These are phyloP conservation scores for Brenthis daphne DNA, from an alignment of 2,888 invertebrate species.

Conservation along the genomic window DNA sequence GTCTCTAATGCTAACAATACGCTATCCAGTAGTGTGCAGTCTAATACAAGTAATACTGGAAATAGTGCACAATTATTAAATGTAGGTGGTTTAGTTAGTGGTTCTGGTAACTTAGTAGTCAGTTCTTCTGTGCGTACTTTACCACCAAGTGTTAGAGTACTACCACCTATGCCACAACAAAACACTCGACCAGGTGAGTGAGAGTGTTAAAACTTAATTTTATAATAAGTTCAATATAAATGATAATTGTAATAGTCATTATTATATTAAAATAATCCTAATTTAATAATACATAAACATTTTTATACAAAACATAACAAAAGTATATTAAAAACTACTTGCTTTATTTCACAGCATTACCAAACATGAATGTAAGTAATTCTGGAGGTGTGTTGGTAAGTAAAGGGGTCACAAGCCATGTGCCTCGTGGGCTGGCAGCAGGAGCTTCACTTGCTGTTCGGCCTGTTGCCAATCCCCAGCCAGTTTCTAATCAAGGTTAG, in stretches of 20 bases:
- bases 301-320: background rate
- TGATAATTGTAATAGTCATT: too few species aligned
- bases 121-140: constrained; percentile 70
- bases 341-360: constrained; percentile 51
- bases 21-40: constrained; percentile 52
- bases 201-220: background rate
- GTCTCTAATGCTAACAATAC: constrained; percentile 57
- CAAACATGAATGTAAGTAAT: constrained; percentile 63
- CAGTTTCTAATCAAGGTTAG: constrained; percentile 52
- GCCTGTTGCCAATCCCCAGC: constrained; percentile 81
- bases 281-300: background rate
- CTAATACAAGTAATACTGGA: constrained; percentile 56
- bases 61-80: constrained; percentile 66
- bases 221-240: background rate
- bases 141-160: constrained; percentile 69
- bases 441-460: constrained; percentile 89
- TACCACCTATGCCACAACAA: constrained; percentile 70
- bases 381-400: constrained; percentile 66
- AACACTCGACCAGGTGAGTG: constrained; percentile 68
- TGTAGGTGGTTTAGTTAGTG: constrained; percentile 66
- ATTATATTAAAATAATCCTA: too few species aligned
- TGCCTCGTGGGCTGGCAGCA: constrained; percentile 85
- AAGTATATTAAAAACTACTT: background rate
- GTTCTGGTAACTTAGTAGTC: constrained; percentile 63
- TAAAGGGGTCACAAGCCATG: constrained; percentile 69